Base-by-base conservation (phyloP, 2,888 invertebrate species). In the Noctuana brunneofusca region DNA sequence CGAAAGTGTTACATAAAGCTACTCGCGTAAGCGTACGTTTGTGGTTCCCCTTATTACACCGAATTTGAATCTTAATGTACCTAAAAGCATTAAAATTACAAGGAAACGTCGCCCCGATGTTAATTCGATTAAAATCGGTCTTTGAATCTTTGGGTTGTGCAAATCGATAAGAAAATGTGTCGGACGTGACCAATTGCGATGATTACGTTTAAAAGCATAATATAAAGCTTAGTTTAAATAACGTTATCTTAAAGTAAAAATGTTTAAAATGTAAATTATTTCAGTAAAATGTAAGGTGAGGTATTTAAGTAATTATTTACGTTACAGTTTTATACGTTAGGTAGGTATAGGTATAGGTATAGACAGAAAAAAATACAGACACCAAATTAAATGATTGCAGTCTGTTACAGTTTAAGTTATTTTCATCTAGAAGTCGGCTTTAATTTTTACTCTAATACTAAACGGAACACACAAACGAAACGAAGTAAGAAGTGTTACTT, bases 161-260 rank as follows among this genome's bases (percentile, higher is more conserved):
- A 50, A 27, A 43, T 43, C 3, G 27, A 14, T 55, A 55, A 41
- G 38, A 50, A 50, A 50, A 50, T 58, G 58, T 58, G 38, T 50
- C 24, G 8, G 41, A 58, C 56, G 56, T 50, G 50, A 58, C 38
- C 50, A 50, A 58, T 58, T 58, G 50, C 27, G 12, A 38, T 50
- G 22, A 50, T 38, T 38, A 49, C 24, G 38, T 8, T 35, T 11
- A 50, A 58, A 58, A 38, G 24, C 27, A 12, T 38, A 12, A 43
- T 9, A n/a, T 5, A 12, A 2, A 16, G 16, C 8, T 43, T 6
- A 43, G 2, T 11, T 20, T 9, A 46, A 20, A 18, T 18, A 18
- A 16, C 16, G 41, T 6, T 16, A 16, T 16, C 1, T 32, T 32
- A 12, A 32, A 32, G 12, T 32, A 32, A 32, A 32, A 32, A 12